Evolutionary conservation across 2,888 invertebrate genomes (phyloP), one percentile per base, ranked within the genome.

Genomic region (Diarsia rubi): DNA sequence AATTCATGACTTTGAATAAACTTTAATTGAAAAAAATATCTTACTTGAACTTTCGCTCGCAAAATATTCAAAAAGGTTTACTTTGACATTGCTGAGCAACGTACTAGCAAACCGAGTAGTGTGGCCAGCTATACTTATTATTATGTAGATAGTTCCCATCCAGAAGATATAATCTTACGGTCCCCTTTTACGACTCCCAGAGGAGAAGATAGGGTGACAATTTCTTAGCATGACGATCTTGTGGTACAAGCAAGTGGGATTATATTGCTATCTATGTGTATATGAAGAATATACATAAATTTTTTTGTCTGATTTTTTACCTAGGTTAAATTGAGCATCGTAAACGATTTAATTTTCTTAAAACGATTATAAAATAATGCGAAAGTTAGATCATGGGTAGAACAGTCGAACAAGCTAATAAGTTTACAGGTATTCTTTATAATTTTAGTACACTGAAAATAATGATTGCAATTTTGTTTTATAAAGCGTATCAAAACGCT

Each of bases 161-260:
- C 27, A 65, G 6, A n/a, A 77, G 71, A 80, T 76, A 81, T 68
- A 54, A 82, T 79, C 83, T 73, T 75, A 57, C 73, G 54, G 60
- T 73, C 47, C 69, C 54, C 66, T 79, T 69, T 76, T 79, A 82
- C 62, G 79, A 81, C 63, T 57, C 72, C 71, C 65, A 4, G 12
- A 73, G 72, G 77, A 75, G 12, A 12, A 84, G 80, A 81, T 81
- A 80, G 44, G 64, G 71, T 77, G 81, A 81, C 81, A 81, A 59
- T 63, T 63, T 67, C 75, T 65, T 69, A 44, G 62, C n/a, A 54
- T 24, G 5, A 63, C n/a, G 9, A 49, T 73, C 62, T 66, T 63
- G 24, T 47, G 49, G 24, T 42, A 73, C 21, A 31, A 65, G 65
- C 47, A 42, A 64, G 54, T 24, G 54, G 59, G 9, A 60, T 67